Evolutionary conservation across 2,113 vertebrate species (phyloP).

Genomic region (Amblyornis subalaris): DNA sequence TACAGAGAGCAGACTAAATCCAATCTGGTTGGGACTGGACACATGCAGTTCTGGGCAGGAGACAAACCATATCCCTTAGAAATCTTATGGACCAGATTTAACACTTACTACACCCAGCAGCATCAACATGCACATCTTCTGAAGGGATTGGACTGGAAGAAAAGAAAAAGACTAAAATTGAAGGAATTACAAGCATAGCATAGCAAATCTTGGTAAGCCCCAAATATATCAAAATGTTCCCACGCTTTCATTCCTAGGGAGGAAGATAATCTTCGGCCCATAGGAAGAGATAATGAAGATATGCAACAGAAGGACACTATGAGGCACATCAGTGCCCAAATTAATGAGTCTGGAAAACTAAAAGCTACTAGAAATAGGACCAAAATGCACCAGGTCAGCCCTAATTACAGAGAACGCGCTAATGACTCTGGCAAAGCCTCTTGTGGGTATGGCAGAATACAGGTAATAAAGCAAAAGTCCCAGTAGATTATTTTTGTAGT

Average conservation of each 20-base stretch:
- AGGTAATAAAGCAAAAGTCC: background rate
- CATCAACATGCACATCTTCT: background rate
- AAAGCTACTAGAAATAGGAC: slow-evolving; percentile 1
- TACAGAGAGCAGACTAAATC: background rate
- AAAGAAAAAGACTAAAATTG: background rate
- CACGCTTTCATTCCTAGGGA: background rate
- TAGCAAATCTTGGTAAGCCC: background rate
- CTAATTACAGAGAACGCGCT: slow-evolving; percentile 21
- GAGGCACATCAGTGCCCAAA: background rate
- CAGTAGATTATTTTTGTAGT: background rate
- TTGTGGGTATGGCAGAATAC: background rate
- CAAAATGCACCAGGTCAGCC: slow-evolving; percentile 1
- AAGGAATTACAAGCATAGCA: background rate
- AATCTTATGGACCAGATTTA: background rate
- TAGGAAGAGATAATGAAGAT: background rate
- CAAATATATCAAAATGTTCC: background rate
- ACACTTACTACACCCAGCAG: background rate
- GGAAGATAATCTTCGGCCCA: background rate
- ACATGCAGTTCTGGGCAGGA: background rate
- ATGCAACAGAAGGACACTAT: background rate
- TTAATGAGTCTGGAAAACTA: background rate
- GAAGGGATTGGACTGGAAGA: background rate
- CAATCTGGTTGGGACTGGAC: background rate
- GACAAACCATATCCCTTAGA: background rate
- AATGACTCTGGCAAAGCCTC: background rate